Evolutionary conservation across 2,113 vertebrate genomes (phyloP).

Genomic region (Daboia siamensis): DNA sequence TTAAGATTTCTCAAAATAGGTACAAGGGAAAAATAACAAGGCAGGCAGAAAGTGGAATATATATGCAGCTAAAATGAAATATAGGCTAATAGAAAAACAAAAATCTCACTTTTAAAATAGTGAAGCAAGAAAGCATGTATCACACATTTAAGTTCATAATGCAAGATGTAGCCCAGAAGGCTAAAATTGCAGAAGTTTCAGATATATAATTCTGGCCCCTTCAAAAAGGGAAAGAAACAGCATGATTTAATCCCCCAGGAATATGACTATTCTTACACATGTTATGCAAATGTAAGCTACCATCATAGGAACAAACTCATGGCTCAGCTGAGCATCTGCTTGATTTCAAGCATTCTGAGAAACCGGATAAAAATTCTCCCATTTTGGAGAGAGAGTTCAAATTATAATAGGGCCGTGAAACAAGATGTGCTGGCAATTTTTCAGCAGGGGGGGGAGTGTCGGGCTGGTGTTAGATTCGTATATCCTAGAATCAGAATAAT

Average conservation of each 20-base stretch:
- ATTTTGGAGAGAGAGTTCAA: neutral
- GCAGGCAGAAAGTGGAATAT: neutral
- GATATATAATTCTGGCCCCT: neutral
- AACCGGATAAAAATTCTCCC: neutral
- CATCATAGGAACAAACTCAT: neutral
- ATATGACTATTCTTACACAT: neutral
- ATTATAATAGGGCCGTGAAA: neutral
- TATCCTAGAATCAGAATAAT: neutral
- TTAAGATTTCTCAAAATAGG: neutral
- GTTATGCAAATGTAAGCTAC: neutral
- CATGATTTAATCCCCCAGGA: neutral
- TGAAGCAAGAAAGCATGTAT: neutral
- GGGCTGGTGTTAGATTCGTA: neutral
- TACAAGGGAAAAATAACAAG: neutral
- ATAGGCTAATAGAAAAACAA: slow-evolving; percentile 3
- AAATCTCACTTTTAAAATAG: neutral
- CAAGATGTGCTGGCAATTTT: neutral
- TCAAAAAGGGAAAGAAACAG: neutral
- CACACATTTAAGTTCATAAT: neutral
- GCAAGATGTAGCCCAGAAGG: neutral
- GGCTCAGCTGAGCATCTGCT: neutral
- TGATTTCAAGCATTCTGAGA: neutral
- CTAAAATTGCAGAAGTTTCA: neutral
- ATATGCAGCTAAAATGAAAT: neutral
- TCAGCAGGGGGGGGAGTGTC: neutral